A percentile compares a stretch with the other conserved stretches of the same genome.
These are phyloP conservation scores for Ataeniobius toweri DNA, from an alignment of 2,797 vertebrate species.

Conservation along the genomic window DNA sequence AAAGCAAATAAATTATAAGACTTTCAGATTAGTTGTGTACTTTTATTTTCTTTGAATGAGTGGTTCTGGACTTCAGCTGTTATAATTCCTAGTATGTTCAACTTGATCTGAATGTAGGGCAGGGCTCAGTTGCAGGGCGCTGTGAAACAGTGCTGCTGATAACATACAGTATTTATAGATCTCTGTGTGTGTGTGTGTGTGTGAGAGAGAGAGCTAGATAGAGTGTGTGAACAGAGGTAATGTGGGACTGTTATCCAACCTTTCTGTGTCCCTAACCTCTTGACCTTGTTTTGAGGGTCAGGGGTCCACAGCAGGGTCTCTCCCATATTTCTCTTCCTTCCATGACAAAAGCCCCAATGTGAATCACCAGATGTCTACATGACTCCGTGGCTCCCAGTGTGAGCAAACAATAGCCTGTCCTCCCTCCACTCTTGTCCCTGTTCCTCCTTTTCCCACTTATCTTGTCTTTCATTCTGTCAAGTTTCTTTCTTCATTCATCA, in stretches of 20 bases:
- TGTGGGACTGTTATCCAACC: slow-evolving; percentile 65
- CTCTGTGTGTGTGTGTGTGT: slow-evolving; percentile 20
- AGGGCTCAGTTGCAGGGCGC: slow-evolving; percentile 52
- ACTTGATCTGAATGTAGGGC: slow-evolving; percentile 67
- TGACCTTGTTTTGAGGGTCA: slow-evolving; percentile 74
- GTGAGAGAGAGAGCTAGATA: slow-evolving; percentile 28
- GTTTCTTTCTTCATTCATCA: slow-evolving; percentile 47
- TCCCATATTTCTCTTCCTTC: slow-evolving; percentile 9
- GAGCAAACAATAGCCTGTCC: slow-evolving; percentile 45
- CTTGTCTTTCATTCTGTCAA: slow-evolving; percentile 45
- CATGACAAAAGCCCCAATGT: slow-evolving; percentile 10
- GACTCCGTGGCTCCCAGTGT: slow-evolving; percentile 12
- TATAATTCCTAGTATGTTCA: slow-evolving; percentile 29
- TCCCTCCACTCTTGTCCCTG: neutral
- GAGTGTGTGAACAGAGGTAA: slow-evolving; percentile 49
- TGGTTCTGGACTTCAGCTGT: slow-evolving; percentile 22
- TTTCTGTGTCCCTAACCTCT: slow-evolving; percentile 75
- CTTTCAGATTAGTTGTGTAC: slow-evolving; percentile 8
- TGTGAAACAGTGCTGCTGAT: slow-evolving; percentile 63
- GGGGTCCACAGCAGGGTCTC: slow-evolving; percentile 47
- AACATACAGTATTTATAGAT: slow-evolving; percentile 70
- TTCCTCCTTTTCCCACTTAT: slow-evolving; percentile 12
- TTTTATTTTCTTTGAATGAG: slow-evolving; percentile 19
- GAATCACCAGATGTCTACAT: slow-evolving; percentile 53
- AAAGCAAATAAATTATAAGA: slow-evolving; percentile 2